phyloP scores from a whole-genome alignment of 2,888 invertebrate genomes.

The Coleophora flavipennella region DNA sequence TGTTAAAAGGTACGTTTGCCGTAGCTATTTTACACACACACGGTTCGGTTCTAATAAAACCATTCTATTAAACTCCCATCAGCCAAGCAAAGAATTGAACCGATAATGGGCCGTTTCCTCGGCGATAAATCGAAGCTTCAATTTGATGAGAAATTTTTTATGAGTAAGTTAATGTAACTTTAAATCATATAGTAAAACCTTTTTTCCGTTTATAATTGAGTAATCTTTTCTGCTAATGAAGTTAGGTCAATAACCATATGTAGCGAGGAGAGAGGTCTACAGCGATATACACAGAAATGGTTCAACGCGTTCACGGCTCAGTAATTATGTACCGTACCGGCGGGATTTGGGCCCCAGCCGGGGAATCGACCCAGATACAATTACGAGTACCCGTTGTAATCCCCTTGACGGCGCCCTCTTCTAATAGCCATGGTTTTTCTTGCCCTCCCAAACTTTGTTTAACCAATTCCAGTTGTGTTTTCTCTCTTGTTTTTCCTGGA shows the following conservation, averaged over 20 bases:
- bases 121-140: conserved; percentile 18
- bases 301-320: conserved; percentile 27
- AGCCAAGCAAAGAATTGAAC: conserved; percentile 17
- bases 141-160: background rate
- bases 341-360: conserved; percentile 2
- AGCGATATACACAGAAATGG: conserved; percentile 6
- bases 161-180: too few species aligned
- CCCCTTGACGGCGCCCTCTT: conserved; percentile 26
- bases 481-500: conserved; percentile 1
- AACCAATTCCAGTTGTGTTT: conserved; percentile 7
- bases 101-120: conserved; percentile 21
- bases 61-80: conserved; percentile 8
- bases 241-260: too few species aligned
- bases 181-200: too few species aligned
- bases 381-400: conserved; percentile 24
- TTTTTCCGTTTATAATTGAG: too few species aligned
- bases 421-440: conserved; percentile 28
- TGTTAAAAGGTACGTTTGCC: too few species aligned
- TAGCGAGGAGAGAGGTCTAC: background rate
- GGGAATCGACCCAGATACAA: conserved; percentile 47
- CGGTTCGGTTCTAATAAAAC: conserved; percentile 1
- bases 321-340: conserved; percentile 39
- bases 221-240: too few species aligned
- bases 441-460: conserved; percentile 14
- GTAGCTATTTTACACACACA: too few species aligned